Conservation (phyloP, 2,888 invertebrate species). For the Parnassius apollo region DNA sequence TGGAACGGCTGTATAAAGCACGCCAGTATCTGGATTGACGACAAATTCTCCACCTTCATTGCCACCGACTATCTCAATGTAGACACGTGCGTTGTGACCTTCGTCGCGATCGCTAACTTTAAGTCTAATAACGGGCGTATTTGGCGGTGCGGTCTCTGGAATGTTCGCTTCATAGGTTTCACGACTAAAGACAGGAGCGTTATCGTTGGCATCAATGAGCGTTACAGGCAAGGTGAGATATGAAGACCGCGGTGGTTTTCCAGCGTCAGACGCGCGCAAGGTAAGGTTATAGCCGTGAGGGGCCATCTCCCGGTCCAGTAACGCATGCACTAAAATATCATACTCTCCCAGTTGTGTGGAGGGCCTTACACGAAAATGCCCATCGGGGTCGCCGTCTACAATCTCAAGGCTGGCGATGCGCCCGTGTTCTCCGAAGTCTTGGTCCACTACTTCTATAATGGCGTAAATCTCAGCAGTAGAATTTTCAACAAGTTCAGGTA, state of each 20-base stretch:
- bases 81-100: slow-evolving; percentile 91
- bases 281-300: slow-evolving; percentile 94
- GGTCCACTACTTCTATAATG: slow-evolving; percentile 91
- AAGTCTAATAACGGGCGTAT: slow-evolving; percentile 92
- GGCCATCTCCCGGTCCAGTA: slow-evolving; percentile 88
- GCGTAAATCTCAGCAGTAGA: slow-evolving; percentile 93
- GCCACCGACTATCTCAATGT: slow-evolving; percentile 94
- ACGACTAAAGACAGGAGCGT: slow-evolving; percentile 92
- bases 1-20: slow-evolving; percentile 90
- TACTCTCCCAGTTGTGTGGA: slow-evolving; percentile 85
- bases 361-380: slow-evolving; percentile 89
- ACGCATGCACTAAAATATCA: slow-evolving; percentile 88
- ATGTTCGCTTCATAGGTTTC: slow-evolving; percentile 93
- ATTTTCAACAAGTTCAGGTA: slow-evolving; percentile 90
- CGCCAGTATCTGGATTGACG: slow-evolving; percentile 93
- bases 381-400: slow-evolving; percentile 93
- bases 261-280: slow-evolving; percentile 91
- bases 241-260: slow-evolving; percentile 88
- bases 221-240: slow-evolving; percentile 91
- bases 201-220: slow-evolving; percentile 90
- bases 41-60: slow-evolving; percentile 94
- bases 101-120: slow-evolving; percentile 93
- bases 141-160: slow-evolving; percentile 93
- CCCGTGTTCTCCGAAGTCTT: slow-evolving; percentile 92
- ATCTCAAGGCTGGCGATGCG: slow-evolving; percentile 91